Base-by-base conservation (phyloP, 2,797 vertebrate genomes). In the Typhlichthys eigenmanni region DNA sequence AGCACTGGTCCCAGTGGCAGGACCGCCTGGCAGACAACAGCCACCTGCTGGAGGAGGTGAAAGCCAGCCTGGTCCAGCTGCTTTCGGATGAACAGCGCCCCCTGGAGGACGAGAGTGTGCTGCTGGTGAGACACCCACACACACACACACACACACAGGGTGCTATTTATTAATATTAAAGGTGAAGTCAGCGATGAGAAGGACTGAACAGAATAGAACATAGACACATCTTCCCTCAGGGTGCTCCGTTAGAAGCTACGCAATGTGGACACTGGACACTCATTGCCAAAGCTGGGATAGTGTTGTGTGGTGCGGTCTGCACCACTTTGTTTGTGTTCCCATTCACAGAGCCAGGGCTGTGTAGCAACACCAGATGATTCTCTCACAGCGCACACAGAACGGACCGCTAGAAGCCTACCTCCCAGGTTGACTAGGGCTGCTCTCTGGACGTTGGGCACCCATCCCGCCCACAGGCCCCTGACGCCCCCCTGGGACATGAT, bases 381-480 rank as follows among this genome's bases (percentile, higher is more conserved):
- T 19, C 19, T 19, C 19, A 19, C 2, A 19, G 19, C 2, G 2
- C 19, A 19, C 19, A 19, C 19, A 2, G 2, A 5, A 7, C 7
- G 1, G 34, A 16, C 13, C 2, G 12, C 4, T 29, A 38, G 45
- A 9, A 13, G 13, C 48, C 71, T 88, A 93, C 93, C 93, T 93
- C 94, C 94, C 88, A 95, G 92, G 74, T 95, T 95, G 64, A 95
- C 94, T 73, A 95, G 75, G 0, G 93, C 94, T 50, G 94, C 94
- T 86, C 94, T 91, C 78, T 95, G 94, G 58, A 95, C 91, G 29
- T 94, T 95, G 51, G 94, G 94, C 10, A 94, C 85, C 92, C 94
- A 95, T 72, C 94, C 94, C 55, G 93, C 92, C 94, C 94, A 95
- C 62, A 95, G 91, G 4, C 92, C 94, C 14, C 92, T 83, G 57